Percentiles rank a stretch among this genome's conserved stretches.
Evolutionary conservation across 2,797 vertebrate species (phyloP).

Genomic region (Phalloptychus januarius): DNA sequence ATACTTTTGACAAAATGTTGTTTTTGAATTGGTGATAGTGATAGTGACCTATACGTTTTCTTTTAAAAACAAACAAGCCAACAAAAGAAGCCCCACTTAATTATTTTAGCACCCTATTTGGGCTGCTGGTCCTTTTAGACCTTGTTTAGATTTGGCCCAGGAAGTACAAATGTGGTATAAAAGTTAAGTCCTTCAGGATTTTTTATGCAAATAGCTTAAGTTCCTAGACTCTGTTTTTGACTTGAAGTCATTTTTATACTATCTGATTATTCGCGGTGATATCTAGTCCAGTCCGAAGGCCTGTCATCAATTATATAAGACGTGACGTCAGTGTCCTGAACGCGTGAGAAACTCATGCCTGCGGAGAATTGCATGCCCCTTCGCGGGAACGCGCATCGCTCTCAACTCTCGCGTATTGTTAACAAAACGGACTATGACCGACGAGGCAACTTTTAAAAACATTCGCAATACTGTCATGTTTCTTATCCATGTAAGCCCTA

Average conservation of each 20-base stretch:
- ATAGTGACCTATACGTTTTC: background rate
- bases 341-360: too few relatives aligned
- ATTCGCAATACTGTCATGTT: too few relatives aligned
- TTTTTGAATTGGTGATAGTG: too few relatives aligned
- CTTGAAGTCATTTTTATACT: background rate
- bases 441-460: too few relatives aligned
- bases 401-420: too few relatives aligned
- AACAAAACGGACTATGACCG: too few relatives aligned
- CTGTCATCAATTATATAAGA: background rate
- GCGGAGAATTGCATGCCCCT: too few relatives aligned
- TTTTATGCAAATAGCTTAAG: background rate
- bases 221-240: background rate
- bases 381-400: too few relatives aligned
- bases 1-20: too few relatives aligned
- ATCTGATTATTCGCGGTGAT: background rate
- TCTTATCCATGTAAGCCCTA: too few relatives aligned
- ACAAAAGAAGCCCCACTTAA: background rate
- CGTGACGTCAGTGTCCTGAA: background rate
- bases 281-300: conserved; percentile 1
- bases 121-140: background rate
- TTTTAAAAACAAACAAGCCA: background rate
- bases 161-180: background rate
- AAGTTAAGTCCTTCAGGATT: background rate
- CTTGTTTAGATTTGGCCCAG: too few relatives aligned
- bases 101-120: too few relatives aligned